Evolutionary conservation across 2,888 invertebrate species (phyloP).

Genomic region (Caenorhabditis sinica): DNA sequence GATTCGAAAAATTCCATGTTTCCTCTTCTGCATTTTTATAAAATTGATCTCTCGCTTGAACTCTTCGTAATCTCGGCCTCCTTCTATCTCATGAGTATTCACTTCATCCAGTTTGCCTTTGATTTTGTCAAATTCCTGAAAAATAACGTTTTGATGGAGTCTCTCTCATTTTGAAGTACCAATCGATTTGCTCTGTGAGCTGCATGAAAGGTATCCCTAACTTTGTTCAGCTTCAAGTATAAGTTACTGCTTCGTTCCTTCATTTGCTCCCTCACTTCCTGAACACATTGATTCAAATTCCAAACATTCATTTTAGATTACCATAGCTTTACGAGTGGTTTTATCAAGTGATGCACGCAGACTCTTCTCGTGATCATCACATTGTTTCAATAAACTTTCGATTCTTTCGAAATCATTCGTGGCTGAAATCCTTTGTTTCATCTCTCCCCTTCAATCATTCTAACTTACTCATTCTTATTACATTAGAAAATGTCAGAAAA

Average conservation of each 20-base stretch:
- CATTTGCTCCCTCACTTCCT: constrained; percentile 45
- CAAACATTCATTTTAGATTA: not conserved
- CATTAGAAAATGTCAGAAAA: constrained; percentile 8
- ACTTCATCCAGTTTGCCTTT: constrained; percentile 52
- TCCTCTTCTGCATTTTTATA: constrained; percentile 22
- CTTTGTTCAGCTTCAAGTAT: constrained; percentile 7
- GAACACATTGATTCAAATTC: not conserved
- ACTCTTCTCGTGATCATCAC: constrained; percentile 36
- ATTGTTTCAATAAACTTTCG: constrained; percentile 42
- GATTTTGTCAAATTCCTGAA: constrained; percentile 52
- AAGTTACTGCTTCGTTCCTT: constrained; percentile 26
- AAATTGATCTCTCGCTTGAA: constrained; percentile 28
- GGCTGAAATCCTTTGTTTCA: constrained; percentile 16
- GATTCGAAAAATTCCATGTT: constrained; percentile 25
- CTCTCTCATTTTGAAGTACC: not conserved
- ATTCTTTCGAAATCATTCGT: constrained; percentile 41
- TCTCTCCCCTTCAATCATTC: not conserved
- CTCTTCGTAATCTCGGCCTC: constrained; percentile 51
- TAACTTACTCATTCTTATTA: constrained; percentile 31
- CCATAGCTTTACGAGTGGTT: constrained; percentile 1
- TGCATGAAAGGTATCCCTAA: constrained; percentile 24
- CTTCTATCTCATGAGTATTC: constrained; percentile 47
- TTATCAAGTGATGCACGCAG: constrained; percentile 6
- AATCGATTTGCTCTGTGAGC: constrained; percentile 45
- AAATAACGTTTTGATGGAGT: not conserved